Evolutionary conservation across 2,888 invertebrate species (phyloP).

Genomic region (Stratiomys singularior): DNA sequence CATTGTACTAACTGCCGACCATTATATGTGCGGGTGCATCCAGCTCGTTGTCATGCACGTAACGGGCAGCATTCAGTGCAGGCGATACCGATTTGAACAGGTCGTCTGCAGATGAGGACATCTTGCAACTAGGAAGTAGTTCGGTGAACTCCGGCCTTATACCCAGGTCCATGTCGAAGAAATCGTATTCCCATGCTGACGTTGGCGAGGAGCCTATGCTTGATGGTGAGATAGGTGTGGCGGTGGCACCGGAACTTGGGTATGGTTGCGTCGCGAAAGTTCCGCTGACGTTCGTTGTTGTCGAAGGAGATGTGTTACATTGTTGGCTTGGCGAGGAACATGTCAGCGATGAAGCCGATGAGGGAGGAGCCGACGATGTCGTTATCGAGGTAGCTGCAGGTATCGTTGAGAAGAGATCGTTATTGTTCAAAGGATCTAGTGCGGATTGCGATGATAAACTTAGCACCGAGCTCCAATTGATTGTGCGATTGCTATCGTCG

Average conservation of each 20-base stretch:
- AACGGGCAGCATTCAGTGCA: slow-evolving; percentile 58
- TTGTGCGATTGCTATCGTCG: slow-evolving; percentile 78
- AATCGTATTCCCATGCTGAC: slow-evolving; percentile 64
- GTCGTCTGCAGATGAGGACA: slow-evolving; percentile 67
- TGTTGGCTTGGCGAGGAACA: not conserved
- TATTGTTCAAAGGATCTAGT: slow-evolving; percentile 82
- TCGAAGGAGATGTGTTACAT: slow-evolving; percentile 50
- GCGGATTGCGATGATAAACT: slow-evolving; percentile 88
- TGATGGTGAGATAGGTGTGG: not conserved
- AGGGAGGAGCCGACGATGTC: slow-evolving; percentile 52
- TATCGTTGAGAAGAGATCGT: slow-evolving; percentile 72
- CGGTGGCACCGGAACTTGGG: slow-evolving; percentile 22
- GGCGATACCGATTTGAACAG: slow-evolving; percentile 66
- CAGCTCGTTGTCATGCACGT: slow-evolving; percentile 65
- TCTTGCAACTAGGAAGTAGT: slow-evolving; percentile 67
- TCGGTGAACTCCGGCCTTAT: slow-evolving; percentile 68
- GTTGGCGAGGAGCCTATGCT: slow-evolving; percentile 44
- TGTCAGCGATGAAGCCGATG: slow-evolving; percentile 45
- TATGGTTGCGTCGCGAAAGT: slow-evolving; percentile 53
- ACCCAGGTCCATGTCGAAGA: slow-evolving; percentile 67
- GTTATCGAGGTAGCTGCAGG: slow-evolving; percentile 58
- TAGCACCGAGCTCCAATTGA: slow-evolving; percentile 92
- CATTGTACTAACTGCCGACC: slow-evolving; percentile 67
- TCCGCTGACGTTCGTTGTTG: slow-evolving; percentile 59
- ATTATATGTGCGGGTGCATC: slow-evolving; percentile 70